A percentile compares a stretch with the other conserved stretches of the same genome.
Evolutionary conservation across 1,140 invertebrate species (phyloP).

Genomic region (Carposina sasakii): DNA sequence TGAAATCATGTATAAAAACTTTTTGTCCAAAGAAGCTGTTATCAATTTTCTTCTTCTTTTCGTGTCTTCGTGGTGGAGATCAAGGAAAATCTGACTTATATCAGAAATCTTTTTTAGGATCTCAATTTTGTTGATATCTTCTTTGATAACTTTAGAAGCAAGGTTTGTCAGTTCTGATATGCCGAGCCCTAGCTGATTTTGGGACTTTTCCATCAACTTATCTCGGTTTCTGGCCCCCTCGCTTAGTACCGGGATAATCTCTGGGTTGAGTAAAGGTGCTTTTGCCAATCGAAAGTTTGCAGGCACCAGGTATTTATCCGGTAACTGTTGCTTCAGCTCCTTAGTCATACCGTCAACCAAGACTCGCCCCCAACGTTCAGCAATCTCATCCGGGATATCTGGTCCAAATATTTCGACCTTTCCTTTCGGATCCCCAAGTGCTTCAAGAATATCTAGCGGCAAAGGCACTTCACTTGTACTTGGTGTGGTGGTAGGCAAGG

Average conservation of each 20-base stretch:
- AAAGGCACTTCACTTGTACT: neutral
- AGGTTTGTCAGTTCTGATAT: slow-evolving; percentile 3
- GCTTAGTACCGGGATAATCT: slow-evolving; percentile 1
- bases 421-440: slow-evolving; percentile 1
- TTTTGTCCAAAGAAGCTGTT: slow-evolving; percentile 3
- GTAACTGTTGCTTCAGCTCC: neutral
- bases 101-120: slow-evolving; percentile 7
- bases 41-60: slow-evolving; percentile 3
- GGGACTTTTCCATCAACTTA: slow-evolving; percentile 6
- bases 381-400: slow-evolving; percentile 4
- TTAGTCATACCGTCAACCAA: neutral
- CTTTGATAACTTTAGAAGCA: neutral
- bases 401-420: slow-evolving; percentile 1
- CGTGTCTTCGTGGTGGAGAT: slow-evolving; percentile 7
- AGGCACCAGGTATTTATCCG: neutral
- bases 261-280: slow-evolving; percentile 3
- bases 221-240: slow-evolving; percentile 5
- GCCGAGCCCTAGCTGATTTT: slow-evolving; percentile 2
- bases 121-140: slow-evolving; percentile 1
- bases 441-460: neutral
- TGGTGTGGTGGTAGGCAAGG: neutral
- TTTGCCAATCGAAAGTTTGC: slow-evolving; percentile 6
- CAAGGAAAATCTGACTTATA: slow-evolving; percentile 2
- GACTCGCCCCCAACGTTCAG: slow-evolving; percentile 1
- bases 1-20: neutral